phyloP scores from a whole-genome alignment of 2,113 vertebrate species.

The Microtus pennsylvanicus region DNA sequence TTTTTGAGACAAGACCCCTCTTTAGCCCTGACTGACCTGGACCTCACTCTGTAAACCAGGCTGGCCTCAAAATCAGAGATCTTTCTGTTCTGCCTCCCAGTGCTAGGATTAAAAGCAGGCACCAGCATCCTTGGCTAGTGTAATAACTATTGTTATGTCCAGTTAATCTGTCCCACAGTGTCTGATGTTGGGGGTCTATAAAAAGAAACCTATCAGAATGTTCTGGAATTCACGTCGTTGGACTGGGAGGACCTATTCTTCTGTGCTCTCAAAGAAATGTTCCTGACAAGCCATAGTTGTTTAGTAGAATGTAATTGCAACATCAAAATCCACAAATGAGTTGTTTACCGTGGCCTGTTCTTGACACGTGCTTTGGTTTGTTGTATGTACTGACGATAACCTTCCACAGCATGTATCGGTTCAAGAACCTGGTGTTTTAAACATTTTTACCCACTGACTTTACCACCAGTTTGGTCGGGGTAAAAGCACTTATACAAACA shows the following conservation, averaged over 20 bases:
- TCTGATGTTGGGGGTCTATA: background rate
- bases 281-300: background rate
- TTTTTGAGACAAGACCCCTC: too few relatives aligned
- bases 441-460: background rate
- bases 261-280: background rate
- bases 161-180: background rate
- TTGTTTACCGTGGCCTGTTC: background rate
- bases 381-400: slow-evolving; percentile 22
- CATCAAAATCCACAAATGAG: slow-evolving; percentile 23
- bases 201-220: background rate
- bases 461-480: background rate
- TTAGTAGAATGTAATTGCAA: slow-evolving; percentile 30
- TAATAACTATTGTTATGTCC: background rate
- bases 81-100: background rate
- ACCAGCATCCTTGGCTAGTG: background rate
- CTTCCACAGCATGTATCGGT: background rate
- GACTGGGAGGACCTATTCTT: background rate
- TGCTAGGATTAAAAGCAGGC: background rate
- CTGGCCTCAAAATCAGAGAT: background rate
- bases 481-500: background rate
- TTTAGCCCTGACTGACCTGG: background rate
- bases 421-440: slow-evolving; percentile 1
- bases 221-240: background rate
- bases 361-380: background rate
- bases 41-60: background rate